Evolutionary conservation across 2,113 vertebrate genomes (phyloP).

Genomic region (Thamnophis sirtalis): DNA sequence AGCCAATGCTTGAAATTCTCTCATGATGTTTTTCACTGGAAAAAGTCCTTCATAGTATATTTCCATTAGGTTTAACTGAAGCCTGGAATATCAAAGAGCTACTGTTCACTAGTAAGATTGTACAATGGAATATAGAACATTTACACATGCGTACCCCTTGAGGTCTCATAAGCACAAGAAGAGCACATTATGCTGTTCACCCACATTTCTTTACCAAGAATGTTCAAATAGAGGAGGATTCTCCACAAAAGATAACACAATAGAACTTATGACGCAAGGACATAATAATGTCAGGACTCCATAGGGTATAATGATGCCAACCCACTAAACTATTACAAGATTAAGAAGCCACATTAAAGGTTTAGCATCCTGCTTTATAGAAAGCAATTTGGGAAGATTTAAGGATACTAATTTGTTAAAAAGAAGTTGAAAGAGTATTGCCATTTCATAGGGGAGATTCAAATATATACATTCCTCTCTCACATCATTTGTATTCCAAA

Average conservation of each 20-base stretch:
- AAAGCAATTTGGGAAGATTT: not conserved
- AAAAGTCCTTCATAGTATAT: not conserved
- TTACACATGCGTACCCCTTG: not conserved
- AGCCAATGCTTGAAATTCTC: not conserved
- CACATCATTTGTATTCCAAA: constrained; percentile 1
- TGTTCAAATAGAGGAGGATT: not conserved
- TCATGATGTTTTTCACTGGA: not conserved
- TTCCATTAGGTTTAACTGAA: not conserved
- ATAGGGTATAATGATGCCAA: not conserved
- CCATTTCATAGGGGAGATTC: not conserved
- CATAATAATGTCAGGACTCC: not conserved
- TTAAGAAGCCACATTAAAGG: not conserved
- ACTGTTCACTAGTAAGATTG: not conserved
- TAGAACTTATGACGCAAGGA: not conserved
- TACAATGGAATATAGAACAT: not conserved
- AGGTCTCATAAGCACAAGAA: not conserved
- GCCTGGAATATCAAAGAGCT: not conserved
- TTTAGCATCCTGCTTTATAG: not conserved
- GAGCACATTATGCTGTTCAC: not conserved
- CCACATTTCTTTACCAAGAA: not conserved
- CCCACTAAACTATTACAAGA: not conserved
- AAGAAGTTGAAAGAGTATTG: not conserved
- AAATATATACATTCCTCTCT: not conserved
- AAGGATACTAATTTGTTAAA: not conserved
- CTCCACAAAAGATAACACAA: not conserved